Conservation (phyloP, 2,113 vertebrate species). For the Phalacrocorax brasilianus region DNA sequence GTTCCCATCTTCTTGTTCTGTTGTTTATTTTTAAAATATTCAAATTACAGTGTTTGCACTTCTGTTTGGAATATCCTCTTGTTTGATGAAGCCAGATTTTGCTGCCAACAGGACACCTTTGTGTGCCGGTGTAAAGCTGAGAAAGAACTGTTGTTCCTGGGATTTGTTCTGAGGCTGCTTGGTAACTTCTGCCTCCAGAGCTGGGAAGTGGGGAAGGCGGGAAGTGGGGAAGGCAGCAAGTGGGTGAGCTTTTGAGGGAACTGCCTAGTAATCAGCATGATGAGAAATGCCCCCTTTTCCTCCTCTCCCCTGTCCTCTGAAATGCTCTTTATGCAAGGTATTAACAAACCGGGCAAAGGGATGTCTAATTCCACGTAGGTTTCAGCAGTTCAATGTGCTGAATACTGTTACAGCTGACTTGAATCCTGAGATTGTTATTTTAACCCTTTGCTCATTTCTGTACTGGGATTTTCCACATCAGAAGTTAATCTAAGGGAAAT, state of each 20-base stretch:
- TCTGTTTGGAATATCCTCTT: background rate
- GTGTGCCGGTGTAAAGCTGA: background rate
- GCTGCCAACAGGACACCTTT: background rate
- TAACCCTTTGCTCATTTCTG: slow-evolving; percentile 43
- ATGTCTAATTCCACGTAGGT: slow-evolving; percentile 41
- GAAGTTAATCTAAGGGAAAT: background rate
- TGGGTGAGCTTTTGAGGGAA: background rate
- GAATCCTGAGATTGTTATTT: slow-evolving; percentile 54
- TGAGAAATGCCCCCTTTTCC: background rate
- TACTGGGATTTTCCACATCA: background rate
- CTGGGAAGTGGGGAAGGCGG: background rate
- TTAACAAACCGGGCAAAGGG: slow-evolving; percentile 34
- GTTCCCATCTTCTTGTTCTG: background rate
- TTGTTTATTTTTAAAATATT: background rate
- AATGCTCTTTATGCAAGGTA: background rate
- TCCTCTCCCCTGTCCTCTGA: background rate
- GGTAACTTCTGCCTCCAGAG: background rate
- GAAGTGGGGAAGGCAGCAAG: background rate
- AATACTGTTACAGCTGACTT: slow-evolving; percentile 60
- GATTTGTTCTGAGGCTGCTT: slow-evolving; percentile 7
- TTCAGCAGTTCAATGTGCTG: slow-evolving; percentile 43
- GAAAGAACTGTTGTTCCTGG: background rate
- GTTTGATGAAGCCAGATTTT: background rate
- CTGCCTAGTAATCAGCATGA: background rate
- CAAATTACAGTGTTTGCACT: background rate